Evolutionary conservation across 2,888 invertebrate genomes (phyloP).

Genomic region (Drosophila infuscata): DNA sequence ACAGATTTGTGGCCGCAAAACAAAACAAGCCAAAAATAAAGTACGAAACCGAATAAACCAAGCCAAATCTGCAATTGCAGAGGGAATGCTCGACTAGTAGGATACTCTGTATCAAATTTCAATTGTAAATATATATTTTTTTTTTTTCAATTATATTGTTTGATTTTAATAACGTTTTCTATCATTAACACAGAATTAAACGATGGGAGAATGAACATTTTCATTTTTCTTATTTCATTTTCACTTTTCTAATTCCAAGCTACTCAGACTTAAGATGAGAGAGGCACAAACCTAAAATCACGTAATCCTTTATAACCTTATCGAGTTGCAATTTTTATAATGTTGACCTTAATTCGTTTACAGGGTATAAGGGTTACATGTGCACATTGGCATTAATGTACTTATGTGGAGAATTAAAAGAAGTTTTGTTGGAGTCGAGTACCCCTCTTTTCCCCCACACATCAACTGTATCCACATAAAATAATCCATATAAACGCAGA

Average conservation of each 20-base stretch:
- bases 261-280: background rate
- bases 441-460: background rate
- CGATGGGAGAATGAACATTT: background rate
- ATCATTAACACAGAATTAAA: background rate
- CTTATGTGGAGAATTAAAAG: constrained; percentile 17
- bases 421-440: constrained; percentile 14
- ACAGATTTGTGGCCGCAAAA: constrained; percentile 70
- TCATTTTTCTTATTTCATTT: background rate
- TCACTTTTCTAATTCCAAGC: background rate
- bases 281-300: background rate
- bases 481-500: background rate
- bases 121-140: background rate
- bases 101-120: background rate
- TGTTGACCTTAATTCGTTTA: background rate
- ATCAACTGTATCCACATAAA: constrained; percentile 3
- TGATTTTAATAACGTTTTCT: background rate
- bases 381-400: background rate
- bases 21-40: constrained; percentile 41
- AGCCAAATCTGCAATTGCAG: constrained; percentile 11
- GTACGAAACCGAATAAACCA: constrained; percentile 22
- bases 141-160: background rate
- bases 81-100: background rate
- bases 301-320: background rate
- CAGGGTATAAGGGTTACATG: background rate
- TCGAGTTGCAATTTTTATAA: background rate